Conservation (phyloP, 2,797 vertebrate genomes). For the Pyrocephalus nanus region DNA sequence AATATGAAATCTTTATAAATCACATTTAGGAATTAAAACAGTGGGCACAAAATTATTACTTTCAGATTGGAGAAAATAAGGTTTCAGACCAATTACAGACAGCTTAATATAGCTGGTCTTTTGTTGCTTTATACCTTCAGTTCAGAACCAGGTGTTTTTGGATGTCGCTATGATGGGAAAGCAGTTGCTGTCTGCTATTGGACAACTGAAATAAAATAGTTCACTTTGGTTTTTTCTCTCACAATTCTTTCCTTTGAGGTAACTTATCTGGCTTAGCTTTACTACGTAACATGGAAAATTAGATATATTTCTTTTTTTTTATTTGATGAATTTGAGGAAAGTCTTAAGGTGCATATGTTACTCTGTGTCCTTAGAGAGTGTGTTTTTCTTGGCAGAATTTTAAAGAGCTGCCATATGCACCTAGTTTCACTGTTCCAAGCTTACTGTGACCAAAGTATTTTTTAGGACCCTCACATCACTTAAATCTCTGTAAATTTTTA, state of each 20-base stretch:
- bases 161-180: neutral
- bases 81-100: conserved; percentile 15
- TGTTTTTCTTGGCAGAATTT: neutral
- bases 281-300: neutral
- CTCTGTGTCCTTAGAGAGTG: neutral
- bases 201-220: neutral
- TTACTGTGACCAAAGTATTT: neutral
- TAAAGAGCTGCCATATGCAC: neutral
- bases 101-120: neutral
- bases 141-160: neutral
- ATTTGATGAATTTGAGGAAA: neutral
- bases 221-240: neutral
- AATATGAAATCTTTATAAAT: conserved; percentile 34
- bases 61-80: conserved; percentile 31
- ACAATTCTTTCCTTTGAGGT: neutral
- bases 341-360: neutral
- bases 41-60: neutral
- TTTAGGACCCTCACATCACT: neutral
- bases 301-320: neutral
- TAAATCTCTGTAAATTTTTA: neutral
- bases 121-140: neutral
- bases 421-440: neutral
- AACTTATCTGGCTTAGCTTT: neutral
- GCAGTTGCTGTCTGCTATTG: neutral
- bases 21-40: conserved; percentile 34